Base-by-base conservation (phyloP, 1,140 invertebrate genomes). In the Cataglyphis hispanica region DNA sequence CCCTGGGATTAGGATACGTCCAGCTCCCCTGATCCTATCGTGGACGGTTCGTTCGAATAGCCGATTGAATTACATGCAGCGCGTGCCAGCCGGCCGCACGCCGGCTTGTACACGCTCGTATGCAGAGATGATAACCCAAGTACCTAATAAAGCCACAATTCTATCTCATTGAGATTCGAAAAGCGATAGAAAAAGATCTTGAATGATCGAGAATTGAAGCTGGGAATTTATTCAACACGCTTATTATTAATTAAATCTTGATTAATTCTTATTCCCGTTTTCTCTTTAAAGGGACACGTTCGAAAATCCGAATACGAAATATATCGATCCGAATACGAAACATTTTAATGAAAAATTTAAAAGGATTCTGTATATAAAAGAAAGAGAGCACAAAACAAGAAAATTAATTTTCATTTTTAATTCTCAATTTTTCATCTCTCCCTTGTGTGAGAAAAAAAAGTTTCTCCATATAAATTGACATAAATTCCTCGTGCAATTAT, bases 51-150 rank as follows among this genome's bases (percentile, higher is more conserved):
- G 89, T 92, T 90, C 90, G 92, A 93, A 93, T 93, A 93, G 86
- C 93, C 93, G 93, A 94, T 95, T 94, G 89, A 94, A 95, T 95
- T 94, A 94, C 94, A 93, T 16, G 63, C 81, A 92, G 93, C 94
- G 92, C 94, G 94, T 94, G 93, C 92, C 94, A 93, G 83, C 89
- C 91, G 89, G 89, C 89, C 76, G 84, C 89, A 64, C 46, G 43
- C 1, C 34, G 37, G 43, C 77, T 81, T 61, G 67, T 61, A 13
- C 16, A 31, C 25, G 53, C 43, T n/a, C 58, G 61, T 56, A 25
- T 46, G 10, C 16, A 31, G 27, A 19, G 66, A 63, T 34, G 53
- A 56, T 53, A 70, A 85, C n/a, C 43, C 60, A 58, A 70, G 40
- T 46, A 81, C 56, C 56, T 69, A 72, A 43, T 11, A 75, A 88